These are phyloP conservation scores for Uria aalge DNA, from an alignment of 2,113 vertebrate genomes.

Conservation along the genomic window DNA sequence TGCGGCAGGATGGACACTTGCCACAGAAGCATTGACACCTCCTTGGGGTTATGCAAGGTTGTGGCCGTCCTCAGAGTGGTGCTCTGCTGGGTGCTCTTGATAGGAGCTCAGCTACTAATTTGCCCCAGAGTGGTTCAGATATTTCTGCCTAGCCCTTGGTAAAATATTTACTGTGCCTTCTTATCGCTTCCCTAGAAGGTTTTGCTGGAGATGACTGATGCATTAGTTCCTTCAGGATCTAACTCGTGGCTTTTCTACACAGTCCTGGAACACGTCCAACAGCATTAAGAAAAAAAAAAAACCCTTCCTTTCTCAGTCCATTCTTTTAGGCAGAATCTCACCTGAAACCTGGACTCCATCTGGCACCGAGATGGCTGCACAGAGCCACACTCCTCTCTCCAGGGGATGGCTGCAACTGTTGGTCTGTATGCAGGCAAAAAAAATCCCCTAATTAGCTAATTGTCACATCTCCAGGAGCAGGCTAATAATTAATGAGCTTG, in stretches of 20 bases:
- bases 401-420: not conserved
- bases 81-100: not conserved
- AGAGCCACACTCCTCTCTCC: not conserved
- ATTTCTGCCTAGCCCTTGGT: not conserved
- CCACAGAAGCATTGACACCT: conserved; percentile 1
- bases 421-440: not conserved
- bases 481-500: not conserved
- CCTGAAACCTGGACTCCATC: not conserved
- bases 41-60: conserved; percentile 23
- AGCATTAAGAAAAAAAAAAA: not conserved
- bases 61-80: fast-evolving
- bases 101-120: not conserved
- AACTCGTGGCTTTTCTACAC: not conserved
- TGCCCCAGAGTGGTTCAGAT: not conserved
- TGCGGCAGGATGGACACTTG: not conserved
- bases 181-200: conserved; percentile 25
- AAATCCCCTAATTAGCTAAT: not conserved
- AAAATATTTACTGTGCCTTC: conserved; percentile 43
- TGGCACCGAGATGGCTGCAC: not conserved
- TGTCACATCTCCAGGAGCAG: not conserved
- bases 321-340: conserved; percentile 17
- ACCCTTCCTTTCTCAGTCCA: not conserved
- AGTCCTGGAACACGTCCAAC: not conserved
- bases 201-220: conserved; percentile 18
- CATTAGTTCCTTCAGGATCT: conserved; percentile 13